Evolutionary conservation across 2,113 vertebrate species (phyloP).

Genomic region (Clarias gariepinus): DNA sequence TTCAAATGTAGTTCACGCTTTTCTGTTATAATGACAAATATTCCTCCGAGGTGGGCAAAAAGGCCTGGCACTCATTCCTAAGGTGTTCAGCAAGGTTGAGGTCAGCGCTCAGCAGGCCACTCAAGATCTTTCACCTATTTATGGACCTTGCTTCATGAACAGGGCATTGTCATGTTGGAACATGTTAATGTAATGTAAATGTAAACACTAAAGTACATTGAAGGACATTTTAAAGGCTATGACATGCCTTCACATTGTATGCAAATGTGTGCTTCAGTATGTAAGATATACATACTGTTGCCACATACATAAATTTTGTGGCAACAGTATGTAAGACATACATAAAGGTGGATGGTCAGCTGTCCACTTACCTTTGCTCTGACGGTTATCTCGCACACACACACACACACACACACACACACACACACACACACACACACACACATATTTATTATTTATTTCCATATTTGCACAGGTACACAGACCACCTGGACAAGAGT

Average conservation of each 20-base stretch:
- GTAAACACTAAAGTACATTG: background rate
- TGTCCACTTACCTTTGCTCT: background rate
- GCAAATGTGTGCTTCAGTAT: background rate
- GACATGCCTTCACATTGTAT: background rate
- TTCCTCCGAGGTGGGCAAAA: background rate
- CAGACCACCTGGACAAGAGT: slow-evolving; percentile 82
- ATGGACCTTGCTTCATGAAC: background rate
- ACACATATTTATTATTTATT: background rate
- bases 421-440: background rate
- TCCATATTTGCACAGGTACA: slow-evolving; percentile 70
- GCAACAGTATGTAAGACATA: no score
- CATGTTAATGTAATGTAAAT: no score
- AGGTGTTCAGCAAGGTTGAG: background rate
- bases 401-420: background rate
- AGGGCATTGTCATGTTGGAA: background rate
- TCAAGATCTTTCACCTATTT: background rate
- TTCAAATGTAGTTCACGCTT: background rate
- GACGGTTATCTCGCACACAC: background rate
- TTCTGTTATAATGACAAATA: background rate
- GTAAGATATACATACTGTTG: no score
- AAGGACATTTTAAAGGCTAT: background rate
- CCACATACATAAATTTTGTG: no score
- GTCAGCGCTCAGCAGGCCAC: background rate
- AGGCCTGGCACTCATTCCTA: background rate
- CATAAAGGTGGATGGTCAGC: background rate